Evolutionary conservation across 2,888 invertebrate species (phyloP).

Genomic region (Pseudanteris insignis): DNA sequence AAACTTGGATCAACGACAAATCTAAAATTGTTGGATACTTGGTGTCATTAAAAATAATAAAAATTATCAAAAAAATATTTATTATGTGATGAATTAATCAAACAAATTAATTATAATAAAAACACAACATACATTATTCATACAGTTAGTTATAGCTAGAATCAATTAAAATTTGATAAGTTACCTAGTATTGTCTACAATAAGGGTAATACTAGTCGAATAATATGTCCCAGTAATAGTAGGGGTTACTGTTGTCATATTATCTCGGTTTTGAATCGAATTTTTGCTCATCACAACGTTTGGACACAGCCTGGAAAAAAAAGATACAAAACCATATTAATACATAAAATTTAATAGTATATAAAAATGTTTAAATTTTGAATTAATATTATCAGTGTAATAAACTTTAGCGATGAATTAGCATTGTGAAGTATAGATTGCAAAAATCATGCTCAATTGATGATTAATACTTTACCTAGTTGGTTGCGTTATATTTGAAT

Average conservation of each 20-base stretch:
- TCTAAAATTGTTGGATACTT: no score
- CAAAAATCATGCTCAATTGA: slow-evolving; percentile 7
- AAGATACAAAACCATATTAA: no score
- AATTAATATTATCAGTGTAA: no score
- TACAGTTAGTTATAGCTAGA: no score
- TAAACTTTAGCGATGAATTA: slow-evolving; percentile 15
- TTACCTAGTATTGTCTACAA: slow-evolving; percentile 93
- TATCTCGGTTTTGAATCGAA: slow-evolving; percentile 57
- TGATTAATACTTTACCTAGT: slow-evolving; percentile 61
- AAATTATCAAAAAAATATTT: no score
- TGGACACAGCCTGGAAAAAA: slow-evolving; percentile 57
- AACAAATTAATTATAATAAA: no score
- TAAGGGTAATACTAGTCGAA: slow-evolving; percentile 77
- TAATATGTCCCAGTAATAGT: slow-evolving; percentile 66
- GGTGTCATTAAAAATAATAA: no score
- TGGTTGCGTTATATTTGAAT: slow-evolving; percentile 57
- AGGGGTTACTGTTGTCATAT: slow-evolving; percentile 54
- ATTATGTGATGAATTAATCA: no score
- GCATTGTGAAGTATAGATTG: no score
- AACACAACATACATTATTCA: no score
- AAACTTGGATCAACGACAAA: slow-evolving; percentile 93
- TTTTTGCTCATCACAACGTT: slow-evolving; percentile 57
- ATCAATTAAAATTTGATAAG: no score
- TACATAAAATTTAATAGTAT: no score
- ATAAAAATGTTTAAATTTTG: background rate